These are phyloP conservation scores for Embiotoca jacksoni DNA, from an alignment of 2,113 vertebrate genomes.

Conservation along the genomic window DNA sequence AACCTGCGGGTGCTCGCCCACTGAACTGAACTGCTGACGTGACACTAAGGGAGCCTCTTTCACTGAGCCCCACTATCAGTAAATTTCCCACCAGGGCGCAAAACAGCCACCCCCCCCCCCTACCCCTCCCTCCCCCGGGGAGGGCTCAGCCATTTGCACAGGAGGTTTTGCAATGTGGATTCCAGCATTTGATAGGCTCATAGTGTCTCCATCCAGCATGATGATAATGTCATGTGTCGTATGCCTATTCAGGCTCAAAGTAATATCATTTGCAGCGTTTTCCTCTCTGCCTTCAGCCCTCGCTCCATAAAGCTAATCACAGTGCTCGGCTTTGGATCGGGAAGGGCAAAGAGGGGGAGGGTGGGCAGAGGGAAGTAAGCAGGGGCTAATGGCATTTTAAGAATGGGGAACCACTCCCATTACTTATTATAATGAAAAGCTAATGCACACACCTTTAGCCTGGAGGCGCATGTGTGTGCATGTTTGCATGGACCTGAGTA, in stretches of 20 bases:
- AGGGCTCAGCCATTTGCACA: background rate
- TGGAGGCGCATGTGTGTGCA: background rate
- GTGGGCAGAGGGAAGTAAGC: conserved; percentile 21
- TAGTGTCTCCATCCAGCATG: conserved; percentile 24
- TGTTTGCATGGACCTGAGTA: background rate
- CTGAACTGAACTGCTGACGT: conserved; percentile 54
- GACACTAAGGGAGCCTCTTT: conserved; percentile 23
- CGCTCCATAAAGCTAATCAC: conserved; percentile 81
- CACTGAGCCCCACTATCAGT: conserved; percentile 13
- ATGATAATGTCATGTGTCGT: conserved; percentile 75
- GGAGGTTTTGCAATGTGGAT: conserved; percentile 14
- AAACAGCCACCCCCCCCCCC: background rate
- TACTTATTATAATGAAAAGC: conserved; percentile 81
- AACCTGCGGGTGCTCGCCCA: conserved; percentile 37
- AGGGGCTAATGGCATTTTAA: conserved; percentile 80
- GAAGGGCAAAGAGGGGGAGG: conserved; percentile 71
- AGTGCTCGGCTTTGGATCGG: conserved; percentile 56
- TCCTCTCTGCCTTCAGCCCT: conserved; percentile 59
- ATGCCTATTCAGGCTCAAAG: conserved; percentile 75
- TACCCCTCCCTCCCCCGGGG: background rate
- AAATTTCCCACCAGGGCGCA: conserved; percentile 28
- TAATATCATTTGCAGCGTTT: conserved; percentile 77
- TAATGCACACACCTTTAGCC: conserved; percentile 70
- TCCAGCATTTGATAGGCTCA: conserved; percentile 32
- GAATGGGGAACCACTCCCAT: conserved; percentile 74